Conservation (phyloP, 1,140 invertebrate species). For the Oedothorax gibbosus region DNA sequence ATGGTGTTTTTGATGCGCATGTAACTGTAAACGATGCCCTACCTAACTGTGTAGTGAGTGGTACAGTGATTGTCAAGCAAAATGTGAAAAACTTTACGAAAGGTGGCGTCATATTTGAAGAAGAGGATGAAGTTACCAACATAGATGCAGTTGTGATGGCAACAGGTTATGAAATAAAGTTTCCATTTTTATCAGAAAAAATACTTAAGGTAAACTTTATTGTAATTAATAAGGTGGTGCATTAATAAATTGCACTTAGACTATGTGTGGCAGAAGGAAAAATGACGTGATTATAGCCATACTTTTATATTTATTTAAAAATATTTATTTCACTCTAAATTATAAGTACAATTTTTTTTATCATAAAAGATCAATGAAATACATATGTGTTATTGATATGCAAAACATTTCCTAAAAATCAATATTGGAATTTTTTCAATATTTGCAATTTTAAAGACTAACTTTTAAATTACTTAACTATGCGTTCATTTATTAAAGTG, state of each 20-base stretch:
- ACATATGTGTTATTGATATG: too few species aligned
- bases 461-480: too few species aligned
- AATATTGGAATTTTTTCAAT: too few species aligned
- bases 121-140: constrained; percentile 57
- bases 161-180: constrained; percentile 69
- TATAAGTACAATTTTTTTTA: too few species aligned
- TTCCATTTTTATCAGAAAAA: constrained; percentile 67
- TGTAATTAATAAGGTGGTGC: not conserved
- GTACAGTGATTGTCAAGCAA: constrained; percentile 68
- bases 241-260: not conserved
- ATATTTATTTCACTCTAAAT: too few species aligned
- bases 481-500: too few species aligned
- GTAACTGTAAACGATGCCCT: constrained; percentile 74
- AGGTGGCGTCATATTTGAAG: constrained; percentile 67
- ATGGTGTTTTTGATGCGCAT: constrained; percentile 69
- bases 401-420: too few species aligned
- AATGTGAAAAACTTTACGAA: constrained; percentile 67
- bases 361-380: too few species aligned
- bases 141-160: constrained; percentile 68
- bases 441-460: too few species aligned
- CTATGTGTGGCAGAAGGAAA: not conserved
- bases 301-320: too few species aligned
- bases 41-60: constrained; percentile 70
- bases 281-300: too few species aligned
- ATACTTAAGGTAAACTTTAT: constrained; percentile 48